phyloP scores from a whole-genome alignment of 92 coral and sea anemone genomes.

The Anthopleura xanthogrammica region DNA sequence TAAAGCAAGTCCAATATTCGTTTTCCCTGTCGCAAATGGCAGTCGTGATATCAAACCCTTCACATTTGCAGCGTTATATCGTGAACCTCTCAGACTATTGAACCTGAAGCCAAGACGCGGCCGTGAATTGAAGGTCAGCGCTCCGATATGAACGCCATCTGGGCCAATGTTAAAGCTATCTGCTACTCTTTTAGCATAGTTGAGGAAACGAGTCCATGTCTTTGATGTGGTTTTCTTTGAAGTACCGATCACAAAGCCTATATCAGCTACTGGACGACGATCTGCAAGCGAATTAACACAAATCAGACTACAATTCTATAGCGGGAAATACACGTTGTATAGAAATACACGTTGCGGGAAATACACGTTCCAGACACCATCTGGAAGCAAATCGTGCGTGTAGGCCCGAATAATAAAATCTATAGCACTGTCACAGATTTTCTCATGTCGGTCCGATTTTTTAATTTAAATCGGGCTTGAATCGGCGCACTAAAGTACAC shows the following conservation, averaged over 20 bases:
- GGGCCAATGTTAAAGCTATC: conserved; percentile 51
- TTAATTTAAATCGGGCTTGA: too few species aligned
- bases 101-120: conserved; percentile 57
- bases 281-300: conserved; percentile 13
- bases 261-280: conserved; percentile 54
- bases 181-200: conserved; percentile 57
- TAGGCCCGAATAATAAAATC: too few species aligned
- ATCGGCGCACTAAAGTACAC: too few species aligned
- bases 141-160: conserved; percentile 61
- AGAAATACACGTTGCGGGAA: too few species aligned
- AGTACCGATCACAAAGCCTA: conserved; percentile 62
- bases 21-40: conserved; percentile 33
- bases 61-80: conserved; percentile 51
- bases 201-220: conserved; percentile 58
- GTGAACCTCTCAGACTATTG: conserved; percentile 48
- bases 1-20: conserved; percentile 54
- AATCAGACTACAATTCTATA: too few species aligned
- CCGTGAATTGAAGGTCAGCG: conserved; percentile 48
- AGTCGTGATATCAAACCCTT: conserved; percentile 55
- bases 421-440: too few species aligned
- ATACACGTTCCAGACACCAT: too few species aligned
- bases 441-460: too few species aligned
- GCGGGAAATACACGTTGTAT: too few species aligned
- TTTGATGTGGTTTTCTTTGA: conserved; percentile 47
- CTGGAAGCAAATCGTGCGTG: too few species aligned